Conservation (phyloP, 2,888 invertebrate species). For the Polietes domitor region DNA sequence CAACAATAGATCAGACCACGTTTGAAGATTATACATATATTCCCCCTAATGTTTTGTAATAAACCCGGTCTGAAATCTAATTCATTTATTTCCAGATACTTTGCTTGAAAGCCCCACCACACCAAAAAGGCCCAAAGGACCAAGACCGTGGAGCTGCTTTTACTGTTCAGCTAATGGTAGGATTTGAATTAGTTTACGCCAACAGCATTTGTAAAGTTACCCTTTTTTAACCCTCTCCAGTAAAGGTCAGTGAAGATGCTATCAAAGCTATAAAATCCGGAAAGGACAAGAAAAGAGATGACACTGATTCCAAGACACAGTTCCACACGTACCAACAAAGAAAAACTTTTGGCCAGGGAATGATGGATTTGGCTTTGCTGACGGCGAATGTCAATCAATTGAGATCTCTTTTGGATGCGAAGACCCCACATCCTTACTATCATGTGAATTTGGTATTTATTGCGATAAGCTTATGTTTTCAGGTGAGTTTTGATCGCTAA, state of each 20-base stretch:
- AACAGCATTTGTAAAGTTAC: background rate
- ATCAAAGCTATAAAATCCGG: background rate
- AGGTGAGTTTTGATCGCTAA: no score
- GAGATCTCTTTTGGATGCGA: conserved; percentile 82
- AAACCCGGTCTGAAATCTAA: no score
- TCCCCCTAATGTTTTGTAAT: no score
- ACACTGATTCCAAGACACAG: background rate
- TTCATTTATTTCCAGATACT: background rate
- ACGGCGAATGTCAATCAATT: conserved; percentile 86
- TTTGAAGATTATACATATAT: no score
- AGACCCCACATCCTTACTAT: background rate
- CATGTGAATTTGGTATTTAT: background rate
- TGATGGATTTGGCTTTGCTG: conserved; percentile 85
- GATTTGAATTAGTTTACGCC: background rate
- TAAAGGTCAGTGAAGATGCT: conserved; percentile 21
- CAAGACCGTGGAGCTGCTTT: conserved; percentile 10
- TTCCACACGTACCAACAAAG: conserved; percentile 9
- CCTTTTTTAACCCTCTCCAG: background rate
- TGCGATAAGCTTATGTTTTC: background rate
- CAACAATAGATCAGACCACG: no score
- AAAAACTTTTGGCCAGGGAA: conserved; percentile 78
- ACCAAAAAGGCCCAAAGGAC: background rate
- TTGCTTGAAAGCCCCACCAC: no score
- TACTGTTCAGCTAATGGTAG: conserved; percentile 6
- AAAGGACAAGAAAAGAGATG: background rate